Evolutionary conservation across 2,888 invertebrate genomes (phyloP).

Genomic region (Macrosoma leucophasiata): DNA sequence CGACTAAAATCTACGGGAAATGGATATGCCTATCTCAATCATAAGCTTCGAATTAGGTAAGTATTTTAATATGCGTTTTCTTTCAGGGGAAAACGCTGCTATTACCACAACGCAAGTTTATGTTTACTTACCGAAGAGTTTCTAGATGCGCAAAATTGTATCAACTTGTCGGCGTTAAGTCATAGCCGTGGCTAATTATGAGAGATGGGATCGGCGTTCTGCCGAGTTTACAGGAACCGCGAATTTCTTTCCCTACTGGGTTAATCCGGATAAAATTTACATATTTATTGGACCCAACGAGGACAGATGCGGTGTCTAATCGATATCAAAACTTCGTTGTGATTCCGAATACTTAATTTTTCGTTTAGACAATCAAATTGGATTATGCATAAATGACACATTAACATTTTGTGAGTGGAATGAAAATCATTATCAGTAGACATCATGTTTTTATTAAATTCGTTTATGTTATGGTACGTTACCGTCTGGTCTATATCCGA

Average conservation of each 20-base stretch:
- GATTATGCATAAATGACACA: too few relatives aligned
- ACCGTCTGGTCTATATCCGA: background rate
- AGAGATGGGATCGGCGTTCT: conserved; percentile 19
- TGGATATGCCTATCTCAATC: too few relatives aligned
- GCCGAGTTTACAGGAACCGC: conserved; percentile 26
- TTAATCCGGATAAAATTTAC: conserved; percentile 51
- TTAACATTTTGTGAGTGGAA: too few relatives aligned
- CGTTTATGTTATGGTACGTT: background rate
- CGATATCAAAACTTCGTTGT: conserved; percentile 35
- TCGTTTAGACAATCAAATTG: background rate
- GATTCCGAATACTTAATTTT: conserved; percentile 17
- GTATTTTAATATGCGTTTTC: background rate
- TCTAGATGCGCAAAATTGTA: too few relatives aligned
- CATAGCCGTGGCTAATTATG: conserved; percentile 25
- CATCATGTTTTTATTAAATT: too few relatives aligned
- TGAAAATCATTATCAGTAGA: too few relatives aligned
- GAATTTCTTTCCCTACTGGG: conserved; percentile 30
- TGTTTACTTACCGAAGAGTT: too few relatives aligned
- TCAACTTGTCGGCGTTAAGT: too few relatives aligned
- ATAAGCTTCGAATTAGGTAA: background rate
- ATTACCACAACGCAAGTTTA: too few relatives aligned
- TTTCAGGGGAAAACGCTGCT: background rate
- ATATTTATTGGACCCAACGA: conserved; percentile 57
- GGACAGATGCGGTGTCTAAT: conserved; percentile 51
- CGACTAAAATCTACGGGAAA: too few relatives aligned